Evolutionary conservation across 1,140 invertebrate genomes (phyloP).

Genomic region (Dendrolimus punctatus): DNA sequence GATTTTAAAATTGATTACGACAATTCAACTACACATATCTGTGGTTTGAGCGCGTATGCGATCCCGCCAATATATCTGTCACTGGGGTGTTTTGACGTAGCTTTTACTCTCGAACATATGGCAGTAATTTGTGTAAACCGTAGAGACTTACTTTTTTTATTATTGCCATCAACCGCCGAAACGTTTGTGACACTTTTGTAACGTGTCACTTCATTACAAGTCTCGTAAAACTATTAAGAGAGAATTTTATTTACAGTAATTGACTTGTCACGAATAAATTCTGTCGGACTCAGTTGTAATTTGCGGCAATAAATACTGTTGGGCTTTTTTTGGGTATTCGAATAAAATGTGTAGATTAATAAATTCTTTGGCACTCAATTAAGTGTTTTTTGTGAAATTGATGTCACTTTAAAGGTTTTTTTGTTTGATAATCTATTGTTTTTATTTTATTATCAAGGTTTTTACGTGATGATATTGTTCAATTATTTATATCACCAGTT

Average conservation of each 20-base stretch:
- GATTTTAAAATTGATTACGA: conserved; percentile 1
- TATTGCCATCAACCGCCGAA: conserved; percentile 55
- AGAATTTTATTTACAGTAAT: conserved; percentile 14
- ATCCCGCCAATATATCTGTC: conserved; percentile 59
- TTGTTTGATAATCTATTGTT: too few relatives aligned
- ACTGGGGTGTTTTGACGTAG: conserved; percentile 53
- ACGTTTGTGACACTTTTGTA: conserved; percentile 50
- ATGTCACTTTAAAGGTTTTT: too few relatives aligned
- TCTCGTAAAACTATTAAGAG: conserved; percentile 47
- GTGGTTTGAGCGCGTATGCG: conserved; percentile 33
- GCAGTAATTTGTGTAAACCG: conserved; percentile 50
- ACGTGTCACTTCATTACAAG: conserved; percentile 35
- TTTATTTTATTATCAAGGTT: too few relatives aligned
- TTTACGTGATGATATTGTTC: too few relatives aligned
- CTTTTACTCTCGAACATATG: conserved; percentile 43
- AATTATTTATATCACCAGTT: too few relatives aligned
- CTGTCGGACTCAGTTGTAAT: not conserved
- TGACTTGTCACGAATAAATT: conserved; percentile 10
- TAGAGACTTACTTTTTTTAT: conserved; percentile 31
- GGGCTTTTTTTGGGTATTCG: not conserved
- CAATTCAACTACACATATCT: not conserved
- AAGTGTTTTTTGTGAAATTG: too few relatives aligned
- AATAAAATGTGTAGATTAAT: not conserved
- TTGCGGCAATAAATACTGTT: conserved; percentile 8
- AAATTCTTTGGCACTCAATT: too few relatives aligned